These are phyloP conservation scores for Microctonus aethiopoides DNA, from an alignment of 2,888 invertebrate genomes.

Conservation along the genomic window DNA sequence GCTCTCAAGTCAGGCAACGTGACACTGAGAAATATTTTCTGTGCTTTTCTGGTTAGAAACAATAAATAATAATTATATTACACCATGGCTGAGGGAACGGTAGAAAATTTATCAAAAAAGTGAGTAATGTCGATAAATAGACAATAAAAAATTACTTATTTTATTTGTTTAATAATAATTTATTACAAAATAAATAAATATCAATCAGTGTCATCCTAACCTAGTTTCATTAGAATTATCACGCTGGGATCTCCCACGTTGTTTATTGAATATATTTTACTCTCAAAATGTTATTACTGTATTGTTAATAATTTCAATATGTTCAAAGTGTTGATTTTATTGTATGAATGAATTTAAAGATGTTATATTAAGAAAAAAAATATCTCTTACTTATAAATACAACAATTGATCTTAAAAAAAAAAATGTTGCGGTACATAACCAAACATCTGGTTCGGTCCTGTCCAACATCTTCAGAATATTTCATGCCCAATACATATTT, in stretches of 20 bases:
- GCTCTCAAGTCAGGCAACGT: background rate
- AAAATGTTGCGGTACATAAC: constrained; percentile 39
- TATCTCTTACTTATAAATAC: background rate
- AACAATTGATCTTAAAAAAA: background rate
- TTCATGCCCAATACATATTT: constrained; percentile 22
- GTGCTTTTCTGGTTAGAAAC: background rate
- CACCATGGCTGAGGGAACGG: constrained; percentile 71
- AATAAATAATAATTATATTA: constrained; percentile 3
- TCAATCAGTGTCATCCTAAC: constrained; percentile 35
- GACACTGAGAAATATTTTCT: background rate
- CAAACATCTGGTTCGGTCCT: constrained; percentile 40
- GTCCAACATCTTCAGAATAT: constrained; percentile 38
- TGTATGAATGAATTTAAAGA: no score
- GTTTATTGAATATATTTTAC: constrained; percentile 18
- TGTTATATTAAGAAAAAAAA: no score
- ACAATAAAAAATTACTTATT: background rate
- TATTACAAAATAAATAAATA: background rate
- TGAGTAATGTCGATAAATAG: constrained; percentile 65
- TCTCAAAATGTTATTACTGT: constrained; percentile 22
- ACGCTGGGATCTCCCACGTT: constrained; percentile 40
- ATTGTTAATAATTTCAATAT: background rate
- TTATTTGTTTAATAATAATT: background rate
- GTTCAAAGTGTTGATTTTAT: background rate
- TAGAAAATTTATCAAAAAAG: constrained; percentile 78
- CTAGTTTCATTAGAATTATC: constrained; percentile 24